phyloP scores from a whole-genome alignment of 1,140 invertebrate species.

The Lutraria rhynchaena region DNA sequence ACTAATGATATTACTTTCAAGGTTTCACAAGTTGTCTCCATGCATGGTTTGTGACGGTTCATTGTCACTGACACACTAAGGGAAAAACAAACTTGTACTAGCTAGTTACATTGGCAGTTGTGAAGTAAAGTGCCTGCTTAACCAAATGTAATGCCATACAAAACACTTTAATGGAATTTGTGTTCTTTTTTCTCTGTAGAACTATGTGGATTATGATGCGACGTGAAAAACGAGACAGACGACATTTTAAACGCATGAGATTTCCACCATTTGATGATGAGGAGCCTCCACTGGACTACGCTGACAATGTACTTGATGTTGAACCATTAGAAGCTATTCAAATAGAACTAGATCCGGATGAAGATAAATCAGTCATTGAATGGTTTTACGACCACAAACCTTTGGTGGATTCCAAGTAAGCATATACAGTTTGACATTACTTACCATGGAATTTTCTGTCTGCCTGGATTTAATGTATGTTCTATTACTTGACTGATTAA shows the following conservation, averaged over 20 bases:
- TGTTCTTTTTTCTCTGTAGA: conserved; percentile 84
- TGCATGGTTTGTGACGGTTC: no score
- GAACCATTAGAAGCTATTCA: conserved; percentile 99
- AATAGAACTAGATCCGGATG: conserved; percentile 98
- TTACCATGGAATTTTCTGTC: background rate
- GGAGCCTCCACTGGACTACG: conserved; percentile 99
- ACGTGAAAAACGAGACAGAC: conserved; percentile 98
- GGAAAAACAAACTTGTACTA: no score
- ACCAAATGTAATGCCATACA: no score
- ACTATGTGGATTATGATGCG: conserved; percentile 99
- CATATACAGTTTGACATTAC: background rate
- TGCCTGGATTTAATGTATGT: no score
- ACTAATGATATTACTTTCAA: no score
- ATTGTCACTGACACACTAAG: no score
- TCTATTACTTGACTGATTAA: no score
- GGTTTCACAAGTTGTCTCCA: no score
- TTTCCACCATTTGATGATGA: conserved; percentile 99
- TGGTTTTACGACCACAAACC: conserved; percentile 99
- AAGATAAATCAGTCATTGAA: conserved; percentile 92
- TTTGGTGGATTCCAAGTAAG: conserved; percentile 90
- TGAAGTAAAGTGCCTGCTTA: no score
- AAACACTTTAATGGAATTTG: no score
- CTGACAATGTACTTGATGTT: conserved; percentile 99
- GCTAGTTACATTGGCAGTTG: no score
- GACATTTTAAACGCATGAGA: conserved; percentile 99